These are phyloP conservation scores for Druon quercuslanigerum DNA, from an alignment of 1,140 invertebrate genomes.

Conservation along the genomic window DNA sequence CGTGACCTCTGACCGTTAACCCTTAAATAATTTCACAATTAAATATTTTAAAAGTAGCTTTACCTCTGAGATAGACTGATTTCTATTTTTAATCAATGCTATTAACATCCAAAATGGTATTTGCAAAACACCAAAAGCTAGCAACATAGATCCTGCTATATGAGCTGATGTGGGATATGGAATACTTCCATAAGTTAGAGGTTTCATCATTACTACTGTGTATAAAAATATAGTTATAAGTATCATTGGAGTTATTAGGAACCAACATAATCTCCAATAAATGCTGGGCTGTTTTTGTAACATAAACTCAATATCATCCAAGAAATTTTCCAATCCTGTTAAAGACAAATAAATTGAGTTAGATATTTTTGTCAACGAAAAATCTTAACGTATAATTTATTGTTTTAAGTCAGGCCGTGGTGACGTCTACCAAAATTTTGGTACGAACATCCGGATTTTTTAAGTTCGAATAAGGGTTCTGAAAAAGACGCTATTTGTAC, in stretches of 20 bases:
- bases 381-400: background rate
- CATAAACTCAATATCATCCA: conserved; percentile 88
- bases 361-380: background rate
- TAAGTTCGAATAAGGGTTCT: no score
- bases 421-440: no score
- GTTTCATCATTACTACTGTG: conserved; percentile 76
- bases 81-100: conserved; percentile 50
- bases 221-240: conserved; percentile 82
- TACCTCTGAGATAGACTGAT: conserved; percentile 40
- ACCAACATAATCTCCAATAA: conserved; percentile 90
- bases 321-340: conserved; percentile 81
- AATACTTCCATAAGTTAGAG: conserved; percentile 75
- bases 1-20: no score
- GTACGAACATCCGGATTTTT: no score
- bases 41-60: conserved; percentile 7
- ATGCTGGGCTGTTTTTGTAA: conserved; percentile 80
- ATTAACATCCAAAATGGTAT: conserved; percentile 68
- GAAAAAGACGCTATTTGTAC: no score
- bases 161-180: conserved; percentile 47
- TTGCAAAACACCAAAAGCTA: conserved; percentile 64
- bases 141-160: conserved; percentile 66
- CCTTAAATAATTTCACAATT: no score
- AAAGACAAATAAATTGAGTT: background rate
- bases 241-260: conserved; percentile 82
- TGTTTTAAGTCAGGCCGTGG: background rate